Evolutionary conservation across 2,888 invertebrate genomes (phyloP).

Genomic region (Idaea aversata): DNA sequence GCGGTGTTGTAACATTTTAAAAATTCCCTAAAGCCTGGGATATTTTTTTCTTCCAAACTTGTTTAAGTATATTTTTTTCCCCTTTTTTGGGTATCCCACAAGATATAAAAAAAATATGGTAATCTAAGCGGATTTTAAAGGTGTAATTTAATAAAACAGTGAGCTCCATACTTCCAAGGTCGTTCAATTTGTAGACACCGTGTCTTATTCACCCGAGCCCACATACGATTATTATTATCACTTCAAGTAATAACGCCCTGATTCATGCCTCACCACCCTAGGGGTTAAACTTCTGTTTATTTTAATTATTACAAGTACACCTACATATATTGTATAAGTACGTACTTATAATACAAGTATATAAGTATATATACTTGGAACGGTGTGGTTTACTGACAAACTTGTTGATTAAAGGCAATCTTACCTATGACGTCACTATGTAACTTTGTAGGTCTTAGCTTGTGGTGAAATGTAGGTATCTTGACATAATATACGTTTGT

Average conservation of each 20-base stretch:
- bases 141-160: too few species aligned
- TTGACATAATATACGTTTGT: not conserved
- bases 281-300: not conserved
- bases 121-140: too few species aligned
- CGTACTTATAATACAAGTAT: not conserved
- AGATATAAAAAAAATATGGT: too few species aligned
- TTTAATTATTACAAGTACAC: not conserved
- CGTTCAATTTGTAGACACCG: not conserved
- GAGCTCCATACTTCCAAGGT: too few species aligned
- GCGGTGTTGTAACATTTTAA: too few species aligned
- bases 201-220: not conserved
- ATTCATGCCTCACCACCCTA: not conserved
- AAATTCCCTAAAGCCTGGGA: too few species aligned
- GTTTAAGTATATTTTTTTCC: too few species aligned
- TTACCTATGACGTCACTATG: not conserved
- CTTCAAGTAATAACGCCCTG: not conserved
- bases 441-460: not conserved
- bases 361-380: not conserved
- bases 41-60: too few species aligned
- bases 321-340: not conserved
- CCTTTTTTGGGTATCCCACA: too few species aligned
- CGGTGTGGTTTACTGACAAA: not conserved
- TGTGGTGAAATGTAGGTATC: not conserved
- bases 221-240: not conserved
- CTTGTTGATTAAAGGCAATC: not conserved